These are phyloP conservation scores for Ariolimax columbianus DNA, from an alignment of 2,888 invertebrate species.

Conservation along the genomic window DNA sequence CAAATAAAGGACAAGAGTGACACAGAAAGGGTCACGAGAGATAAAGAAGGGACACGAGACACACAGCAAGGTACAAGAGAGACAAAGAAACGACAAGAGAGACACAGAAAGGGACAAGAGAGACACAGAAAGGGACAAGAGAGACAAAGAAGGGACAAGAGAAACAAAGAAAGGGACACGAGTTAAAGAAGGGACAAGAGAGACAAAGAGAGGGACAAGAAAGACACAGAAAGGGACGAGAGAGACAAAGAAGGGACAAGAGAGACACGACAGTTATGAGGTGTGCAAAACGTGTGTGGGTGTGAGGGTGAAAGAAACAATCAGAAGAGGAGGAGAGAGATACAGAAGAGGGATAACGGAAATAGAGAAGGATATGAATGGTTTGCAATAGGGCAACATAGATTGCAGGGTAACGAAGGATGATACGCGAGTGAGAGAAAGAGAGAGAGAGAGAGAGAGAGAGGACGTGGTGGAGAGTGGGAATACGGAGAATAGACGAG, in stretches of 20 bases:
- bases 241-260: too few relatives aligned
- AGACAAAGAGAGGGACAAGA: conserved; percentile 21
- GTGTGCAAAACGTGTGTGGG: not conserved
- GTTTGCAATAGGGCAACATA: too few relatives aligned
- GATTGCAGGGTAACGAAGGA: too few relatives aligned
- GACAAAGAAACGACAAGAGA: not conserved
- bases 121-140: too few relatives aligned
- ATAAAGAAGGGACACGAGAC: not conserved
- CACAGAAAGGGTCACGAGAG: not conserved
- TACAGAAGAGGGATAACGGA: not conserved
- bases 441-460: too few relatives aligned
- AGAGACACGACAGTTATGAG: not conserved
- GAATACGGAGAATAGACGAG: too few relatives aligned
- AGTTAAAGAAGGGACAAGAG: conserved; percentile 29
- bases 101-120: not conserved
- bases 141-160: not conserved
- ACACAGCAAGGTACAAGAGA: not conserved
- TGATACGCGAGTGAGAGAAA: too few relatives aligned
- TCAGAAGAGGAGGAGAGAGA: not conserved
- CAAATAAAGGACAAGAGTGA: not conserved
- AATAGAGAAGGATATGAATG: not conserved
- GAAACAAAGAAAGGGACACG: not conserved
- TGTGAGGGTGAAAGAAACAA: conserved; percentile 18
- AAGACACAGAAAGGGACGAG: not conserved
- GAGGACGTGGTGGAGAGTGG: too few relatives aligned